A percentile compares a stretch with the other conserved stretches of the same genome.
phyloP scores from a whole-genome alignment of 1,140 invertebrate species.

The Drosophila fuyamai region DNA sequence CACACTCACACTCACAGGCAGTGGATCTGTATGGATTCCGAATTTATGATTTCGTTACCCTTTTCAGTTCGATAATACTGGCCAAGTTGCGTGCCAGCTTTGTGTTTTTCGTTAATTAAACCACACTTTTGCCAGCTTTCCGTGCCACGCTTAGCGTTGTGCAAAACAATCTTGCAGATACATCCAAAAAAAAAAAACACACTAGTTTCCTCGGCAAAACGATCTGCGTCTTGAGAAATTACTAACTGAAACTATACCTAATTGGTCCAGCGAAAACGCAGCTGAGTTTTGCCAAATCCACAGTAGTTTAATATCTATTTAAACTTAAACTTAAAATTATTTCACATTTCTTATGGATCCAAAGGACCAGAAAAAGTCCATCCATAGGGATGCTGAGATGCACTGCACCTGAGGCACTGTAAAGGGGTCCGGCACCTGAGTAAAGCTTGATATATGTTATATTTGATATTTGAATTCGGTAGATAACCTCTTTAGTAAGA shows the following conservation, averaged over 20 bases:
- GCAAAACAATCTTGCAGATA: slow-evolving; percentile 49
- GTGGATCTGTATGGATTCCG: slow-evolving; percentile 10
- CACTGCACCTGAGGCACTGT: slow-evolving; percentile 48
- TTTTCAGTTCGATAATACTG: slow-evolving; percentile 28
- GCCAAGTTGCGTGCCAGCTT: slow-evolving; percentile 21
- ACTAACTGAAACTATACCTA: neutral
- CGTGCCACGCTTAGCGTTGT: slow-evolving; percentile 74
- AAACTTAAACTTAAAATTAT: slow-evolving; percentile 33
- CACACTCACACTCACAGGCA: slow-evolving; percentile 31
- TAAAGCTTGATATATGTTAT: slow-evolving; percentile 17
- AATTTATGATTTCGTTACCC: slow-evolving; percentile 37
- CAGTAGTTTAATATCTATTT: slow-evolving; percentile 52
- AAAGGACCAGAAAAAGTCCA: slow-evolving; percentile 37
- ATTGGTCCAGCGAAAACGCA: slow-evolving; percentile 27
- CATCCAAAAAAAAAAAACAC: slow-evolving; percentile 19
- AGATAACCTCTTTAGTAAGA: neutral
- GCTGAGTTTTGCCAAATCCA: slow-evolving; percentile 25
- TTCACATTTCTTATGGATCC: slow-evolving; percentile 52
- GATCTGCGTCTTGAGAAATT: slow-evolving; percentile 31
- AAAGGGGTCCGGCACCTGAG: slow-evolving; percentile 10
- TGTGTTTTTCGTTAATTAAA: slow-evolving; percentile 26
- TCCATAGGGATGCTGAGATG: slow-evolving; percentile 49
- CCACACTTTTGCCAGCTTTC: slow-evolving; percentile 57
- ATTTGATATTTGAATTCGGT: slow-evolving; percentile 1
- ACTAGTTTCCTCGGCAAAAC: slow-evolving; percentile 37